phyloP scores from a whole-genome alignment of 2,797 vertebrate species.

The Megaceryle alcyon region DNA sequence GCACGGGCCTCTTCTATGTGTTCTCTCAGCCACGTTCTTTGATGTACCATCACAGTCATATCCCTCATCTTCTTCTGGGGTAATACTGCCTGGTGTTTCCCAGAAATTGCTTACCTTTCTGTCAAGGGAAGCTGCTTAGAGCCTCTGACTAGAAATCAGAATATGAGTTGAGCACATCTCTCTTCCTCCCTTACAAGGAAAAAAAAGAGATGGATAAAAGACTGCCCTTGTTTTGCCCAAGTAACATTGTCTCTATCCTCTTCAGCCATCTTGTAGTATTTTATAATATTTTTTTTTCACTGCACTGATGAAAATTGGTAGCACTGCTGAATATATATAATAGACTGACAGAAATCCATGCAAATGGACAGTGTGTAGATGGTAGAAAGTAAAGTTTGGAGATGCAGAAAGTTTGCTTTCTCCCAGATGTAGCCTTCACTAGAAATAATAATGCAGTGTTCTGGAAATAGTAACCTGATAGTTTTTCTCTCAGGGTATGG shows the following conservation, averaged over 20 bases:
- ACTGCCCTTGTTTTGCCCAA: neutral
- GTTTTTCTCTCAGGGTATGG: neutral
- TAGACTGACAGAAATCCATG: neutral
- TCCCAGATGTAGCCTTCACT: neutral
- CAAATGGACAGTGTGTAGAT: neutral
- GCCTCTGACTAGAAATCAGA: neutral
- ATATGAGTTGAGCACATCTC: neutral
- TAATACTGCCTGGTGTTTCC: neutral
- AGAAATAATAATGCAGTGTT: neutral
- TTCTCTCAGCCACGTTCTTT: neutral
- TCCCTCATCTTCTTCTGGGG: neutral
- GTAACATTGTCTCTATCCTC: neutral
- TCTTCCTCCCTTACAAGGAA: rapidly evolving
- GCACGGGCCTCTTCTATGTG: rapidly evolving
- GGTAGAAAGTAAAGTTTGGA: neutral
- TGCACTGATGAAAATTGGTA: neutral
- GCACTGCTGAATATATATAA: neutral
- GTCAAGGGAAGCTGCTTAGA: neutral
- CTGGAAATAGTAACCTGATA: neutral
- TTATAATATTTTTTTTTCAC: neutral
- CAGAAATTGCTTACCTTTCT: slow-evolving; percentile 37
- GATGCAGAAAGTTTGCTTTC: neutral
- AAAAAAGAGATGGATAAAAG: neutral
- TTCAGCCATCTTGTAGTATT: neutral
- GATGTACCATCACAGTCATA: neutral